Evolutionary conservation across 2,888 invertebrate species (phyloP), one percentile per base, ranked within the genome.

Genomic region (Lordiphosa andalusiaca): DNA sequence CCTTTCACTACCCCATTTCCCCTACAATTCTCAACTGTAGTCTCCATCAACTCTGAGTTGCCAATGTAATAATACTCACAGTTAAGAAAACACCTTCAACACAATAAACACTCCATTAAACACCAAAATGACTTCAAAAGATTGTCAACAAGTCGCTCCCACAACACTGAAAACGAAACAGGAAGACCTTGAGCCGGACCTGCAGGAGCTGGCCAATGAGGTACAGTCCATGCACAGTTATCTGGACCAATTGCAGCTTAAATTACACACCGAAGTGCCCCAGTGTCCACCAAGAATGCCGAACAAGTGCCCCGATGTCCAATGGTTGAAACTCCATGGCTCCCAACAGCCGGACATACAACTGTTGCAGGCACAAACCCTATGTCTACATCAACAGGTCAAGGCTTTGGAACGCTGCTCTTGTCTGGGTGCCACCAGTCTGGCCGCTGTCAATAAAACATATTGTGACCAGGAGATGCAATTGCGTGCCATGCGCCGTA

Each of bases 331-430:
- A n/a, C 6, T 44, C 10, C 33, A 44, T 13, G 44, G 44, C 6
- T 44, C 33, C 33, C 6, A 16, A 10, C 44, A 44, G 6, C 44
- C 44, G 10, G 33, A 30, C 16, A 44, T 44, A 44, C 10, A 16
- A 2, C 5, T 25, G 3, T 5, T 30, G 9, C 44, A 44, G 33
- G 10, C 16, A 6, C 30, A 44, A 12, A 44, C 13, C 1, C 30
- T 10, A 23, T 1, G 13, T 9, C 30, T 44, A 33, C 10, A 44
- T 10, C 3, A 10, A 1, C 44, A 33, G 16, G 1, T 42, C 0
- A 16, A 1, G 0, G 16, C 13, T 6, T 33, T 44, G 16, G 13
- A 16, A 4, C 13, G 16, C 16, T 33, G 44, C 6, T 4, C 16
- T 6, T 13, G 16, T 30, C 3, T 30, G 10, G 30, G 30, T 1